phyloP scores from a whole-genome alignment of 2,113 vertebrate genomes.

The Sialia sialis region DNA sequence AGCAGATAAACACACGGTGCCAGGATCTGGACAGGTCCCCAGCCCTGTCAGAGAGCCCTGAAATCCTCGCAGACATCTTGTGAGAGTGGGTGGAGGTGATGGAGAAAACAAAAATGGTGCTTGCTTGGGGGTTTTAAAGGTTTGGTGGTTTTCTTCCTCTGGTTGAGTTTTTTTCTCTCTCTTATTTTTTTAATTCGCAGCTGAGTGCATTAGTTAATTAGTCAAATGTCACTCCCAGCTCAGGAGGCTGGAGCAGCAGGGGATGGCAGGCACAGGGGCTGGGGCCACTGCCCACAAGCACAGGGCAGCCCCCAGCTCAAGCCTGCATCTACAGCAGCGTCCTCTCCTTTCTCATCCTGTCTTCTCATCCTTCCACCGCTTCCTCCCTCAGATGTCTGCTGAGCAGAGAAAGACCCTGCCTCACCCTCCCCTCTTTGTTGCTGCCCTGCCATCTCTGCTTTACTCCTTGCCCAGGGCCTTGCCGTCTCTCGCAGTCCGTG shows the following conservation, averaged over 20 bases:
- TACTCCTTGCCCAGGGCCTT: background rate
- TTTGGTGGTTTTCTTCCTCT: background rate
- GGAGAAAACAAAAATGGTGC: constrained; percentile 4
- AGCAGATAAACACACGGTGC: constrained; percentile 58
- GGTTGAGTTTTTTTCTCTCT: background rate
- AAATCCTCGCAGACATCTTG: constrained; percentile 54
- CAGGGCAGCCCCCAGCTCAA: background rate
- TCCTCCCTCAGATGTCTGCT: background rate
- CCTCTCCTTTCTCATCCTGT: background rate
- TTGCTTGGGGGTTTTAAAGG: background rate
- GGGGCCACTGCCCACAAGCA: fast-evolving
- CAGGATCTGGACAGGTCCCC: constrained; percentile 35
- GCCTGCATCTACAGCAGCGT: fast-evolving
- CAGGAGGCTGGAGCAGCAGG: background rate
- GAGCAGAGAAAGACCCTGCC: background rate
- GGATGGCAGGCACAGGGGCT: fast-evolving
- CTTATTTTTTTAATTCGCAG: background rate
- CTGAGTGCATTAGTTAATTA: background rate
- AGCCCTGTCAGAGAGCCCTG: constrained; percentile 1
- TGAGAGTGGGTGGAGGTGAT: background rate
- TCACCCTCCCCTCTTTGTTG: fast-evolving
- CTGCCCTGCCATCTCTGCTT: background rate
- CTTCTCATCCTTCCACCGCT: background rate
- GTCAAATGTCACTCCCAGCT: background rate
- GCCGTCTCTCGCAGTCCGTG: background rate